phyloP scores from a whole-genome alignment of 2,888 invertebrate species.

The Drepana falcataria region DNA sequence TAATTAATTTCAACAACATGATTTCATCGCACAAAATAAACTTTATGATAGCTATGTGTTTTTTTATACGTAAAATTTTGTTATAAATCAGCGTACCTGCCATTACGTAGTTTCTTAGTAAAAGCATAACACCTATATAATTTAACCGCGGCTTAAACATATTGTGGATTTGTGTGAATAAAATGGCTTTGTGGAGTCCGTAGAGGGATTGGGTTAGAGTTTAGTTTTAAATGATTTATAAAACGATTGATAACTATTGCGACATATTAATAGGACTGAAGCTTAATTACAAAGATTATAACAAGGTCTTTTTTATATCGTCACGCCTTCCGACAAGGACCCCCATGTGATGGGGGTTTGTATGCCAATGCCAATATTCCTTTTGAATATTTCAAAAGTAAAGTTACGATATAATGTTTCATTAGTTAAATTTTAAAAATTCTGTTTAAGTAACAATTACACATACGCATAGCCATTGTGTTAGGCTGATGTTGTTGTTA shows the following conservation, averaged over 20 bases:
- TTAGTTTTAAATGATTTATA: neutral
- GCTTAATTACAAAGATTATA: too few species aligned
- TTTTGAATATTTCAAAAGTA: too few species aligned
- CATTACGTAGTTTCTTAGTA: neutral
- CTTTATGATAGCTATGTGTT: neutral
- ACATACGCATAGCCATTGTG: too few species aligned
- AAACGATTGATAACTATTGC: neutral
- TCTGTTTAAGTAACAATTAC: too few species aligned
- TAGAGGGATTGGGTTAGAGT: neutral
- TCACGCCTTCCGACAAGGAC: too few species aligned
- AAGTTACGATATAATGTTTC: too few species aligned
- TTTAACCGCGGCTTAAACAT: neutral
- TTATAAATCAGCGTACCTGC: neutral
- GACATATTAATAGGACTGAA: neutral
- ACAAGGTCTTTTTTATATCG: too few species aligned
- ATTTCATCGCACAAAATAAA: neutral
- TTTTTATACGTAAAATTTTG: neutral
- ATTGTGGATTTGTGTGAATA: neutral
- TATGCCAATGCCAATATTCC: too few species aligned
- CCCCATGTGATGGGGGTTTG: too few species aligned
- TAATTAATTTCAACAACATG: neutral
- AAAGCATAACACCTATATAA: neutral
- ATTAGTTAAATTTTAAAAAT: too few species aligned
- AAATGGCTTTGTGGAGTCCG: too few species aligned
- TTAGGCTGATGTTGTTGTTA: too few species aligned